A percentile compares a stretch with the other conserved stretches of the same genome.
Conservation (phyloP, 2,113 vertebrate species). For the Gambusia holbrooki region DNA sequence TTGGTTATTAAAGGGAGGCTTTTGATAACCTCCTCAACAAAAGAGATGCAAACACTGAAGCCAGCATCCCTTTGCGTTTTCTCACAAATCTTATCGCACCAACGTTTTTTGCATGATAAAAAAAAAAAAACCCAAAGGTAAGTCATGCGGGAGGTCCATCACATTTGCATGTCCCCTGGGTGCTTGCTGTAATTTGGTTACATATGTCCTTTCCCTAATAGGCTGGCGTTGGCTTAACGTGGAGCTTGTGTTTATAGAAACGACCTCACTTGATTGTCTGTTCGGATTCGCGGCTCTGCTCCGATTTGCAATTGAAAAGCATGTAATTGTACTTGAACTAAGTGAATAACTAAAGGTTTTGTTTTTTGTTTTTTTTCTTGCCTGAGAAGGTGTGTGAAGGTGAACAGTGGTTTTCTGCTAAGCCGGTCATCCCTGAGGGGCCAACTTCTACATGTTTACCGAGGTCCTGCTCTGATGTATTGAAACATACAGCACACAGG, state of each 20-base stretch:
- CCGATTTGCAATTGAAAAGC: constrained; percentile 83
- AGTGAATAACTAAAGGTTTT: constrained; percentile 77
- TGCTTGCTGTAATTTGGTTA: constrained; percentile 79
- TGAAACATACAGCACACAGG: constrained; percentile 20
- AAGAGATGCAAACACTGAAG: constrained; percentile 39
- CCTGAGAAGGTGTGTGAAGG: constrained; percentile 31
- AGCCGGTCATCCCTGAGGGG: constrained; percentile 39
- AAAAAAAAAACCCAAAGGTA: constrained; percentile 62
- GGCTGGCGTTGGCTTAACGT: constrained; percentile 65
- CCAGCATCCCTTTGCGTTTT: constrained; percentile 50
- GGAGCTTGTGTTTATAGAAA: constrained; percentile 64
- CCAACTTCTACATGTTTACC: constrained; percentile 29
- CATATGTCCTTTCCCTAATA: constrained; percentile 81
- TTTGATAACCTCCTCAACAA: constrained; percentile 61
- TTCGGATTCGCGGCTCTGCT: constrained; percentile 63
- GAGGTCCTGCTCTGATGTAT: constrained; percentile 9
- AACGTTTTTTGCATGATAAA: constrained; percentile 76
- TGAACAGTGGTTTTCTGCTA: constrained; percentile 41
- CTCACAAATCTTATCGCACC: constrained; percentile 65
- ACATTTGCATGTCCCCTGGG: constrained; percentile 80
- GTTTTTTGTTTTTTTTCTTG: constrained; percentile 42
- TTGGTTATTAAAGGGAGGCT: constrained; percentile 50
- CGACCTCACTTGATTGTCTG: constrained; percentile 70
- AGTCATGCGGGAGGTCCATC: constrained; percentile 75
- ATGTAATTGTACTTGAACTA: constrained; percentile 75